Evolutionary conservation across 2,888 invertebrate species (phyloP), one percentile per base, ranked within the genome.

Genomic region (Tenthredo distinguenda): DNA sequence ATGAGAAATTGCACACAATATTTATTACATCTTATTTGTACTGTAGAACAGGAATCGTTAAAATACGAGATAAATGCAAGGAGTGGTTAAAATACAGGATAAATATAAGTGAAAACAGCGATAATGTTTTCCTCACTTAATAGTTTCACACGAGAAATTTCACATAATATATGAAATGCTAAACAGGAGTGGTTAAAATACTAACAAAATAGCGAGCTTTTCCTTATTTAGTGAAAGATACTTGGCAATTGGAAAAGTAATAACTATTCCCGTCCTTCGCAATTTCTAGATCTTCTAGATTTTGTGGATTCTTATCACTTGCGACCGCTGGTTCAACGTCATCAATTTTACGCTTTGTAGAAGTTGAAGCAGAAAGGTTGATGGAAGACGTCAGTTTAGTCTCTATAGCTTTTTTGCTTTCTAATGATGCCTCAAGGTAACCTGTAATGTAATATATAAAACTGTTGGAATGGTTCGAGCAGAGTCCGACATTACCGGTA

Each of bases 321-420:
- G 9, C 21, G 21, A 65, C 62, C 62, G 62, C 26, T 65, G 62
- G 62, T 65, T 65, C 62, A 65, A 65, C 62, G 62, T 65, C 62
- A 6, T 65, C 62, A 65, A 65, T 65, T 65, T 65, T 65, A 21
- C 62, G 62, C 62, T 65, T 65, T 65, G 62, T 65, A 65, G 62
- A 65, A 65, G 62, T 65, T 65, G 62, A 65, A 65, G 62, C 62
- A 65, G 62, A 65, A 65, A 65, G 62, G 62, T 65, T 65, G n/a
- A 65, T 65, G 62, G 62, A 65, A 65, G 62, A 65, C 62, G 62
- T 65, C 62, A 65, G 62, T 65, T 65, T 26, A n/a, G 62, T 65
- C 62, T 65, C 62, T 21, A 65, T 65, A 65, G 62, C 62, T 65
- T 65, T 65, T 65, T 65, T 65, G 62, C 62, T 65, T 65, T 65